Conservation (phyloP, 2,113 vertebrate species). For the Dasypus novemcinctus region DNA sequence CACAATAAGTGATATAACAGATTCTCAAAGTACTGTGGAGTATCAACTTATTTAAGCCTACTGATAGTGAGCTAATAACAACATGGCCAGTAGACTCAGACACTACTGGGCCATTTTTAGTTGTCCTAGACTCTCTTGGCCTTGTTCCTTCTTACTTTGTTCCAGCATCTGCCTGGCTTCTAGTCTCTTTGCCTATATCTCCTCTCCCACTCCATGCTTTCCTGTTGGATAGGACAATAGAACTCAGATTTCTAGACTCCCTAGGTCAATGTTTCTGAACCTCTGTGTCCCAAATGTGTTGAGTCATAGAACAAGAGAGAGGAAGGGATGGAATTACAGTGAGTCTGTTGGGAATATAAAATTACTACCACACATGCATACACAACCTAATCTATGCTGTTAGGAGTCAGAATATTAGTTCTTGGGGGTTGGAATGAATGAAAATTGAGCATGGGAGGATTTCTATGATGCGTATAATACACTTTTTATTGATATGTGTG, state of each 20-base stretch:
- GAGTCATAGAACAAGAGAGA: not conserved
- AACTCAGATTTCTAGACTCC: not conserved
- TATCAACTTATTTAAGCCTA: not conserved
- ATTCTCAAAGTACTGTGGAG: not conserved
- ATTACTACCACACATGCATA: not conserved
- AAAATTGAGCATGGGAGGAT: not conserved
- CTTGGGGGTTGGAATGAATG: not conserved
- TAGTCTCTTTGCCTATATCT: not conserved
- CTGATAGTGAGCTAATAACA: not conserved
- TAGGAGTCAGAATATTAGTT: not conserved
- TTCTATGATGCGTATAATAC: not conserved
- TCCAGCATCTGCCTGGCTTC: not conserved
- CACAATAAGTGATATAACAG: not conserved
- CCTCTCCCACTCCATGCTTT: not conserved
- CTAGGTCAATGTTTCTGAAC: not conserved
- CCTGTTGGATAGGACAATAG: not conserved
- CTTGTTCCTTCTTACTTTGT: not conserved
- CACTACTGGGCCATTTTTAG: too few relatives aligned
- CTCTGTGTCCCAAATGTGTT: not conserved
- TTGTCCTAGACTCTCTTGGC: not conserved
- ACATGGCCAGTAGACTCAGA: not conserved
- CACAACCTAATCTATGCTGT: not conserved
- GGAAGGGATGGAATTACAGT: not conserved
- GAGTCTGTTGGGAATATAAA: not conserved
- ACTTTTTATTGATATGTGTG: not conserved